These are phyloP conservation scores for Xenopus laevis DNA, from an alignment of 2,113 vertebrate genomes.

Conservation along the genomic window DNA sequence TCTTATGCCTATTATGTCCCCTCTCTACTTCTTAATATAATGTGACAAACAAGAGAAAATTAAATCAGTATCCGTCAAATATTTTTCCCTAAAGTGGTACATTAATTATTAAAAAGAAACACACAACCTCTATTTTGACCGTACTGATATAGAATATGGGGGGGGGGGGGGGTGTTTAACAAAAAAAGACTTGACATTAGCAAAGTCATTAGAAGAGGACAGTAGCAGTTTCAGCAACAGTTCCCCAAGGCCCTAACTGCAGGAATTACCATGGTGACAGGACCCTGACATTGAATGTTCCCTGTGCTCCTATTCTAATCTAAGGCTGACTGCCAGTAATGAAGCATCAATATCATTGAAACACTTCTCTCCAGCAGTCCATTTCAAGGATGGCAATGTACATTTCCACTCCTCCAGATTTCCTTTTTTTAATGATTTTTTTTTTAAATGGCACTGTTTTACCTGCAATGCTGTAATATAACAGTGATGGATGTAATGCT, in stretches of 20 bases:
- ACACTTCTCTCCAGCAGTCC: constrained; percentile 12
- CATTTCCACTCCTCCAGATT: not conserved
- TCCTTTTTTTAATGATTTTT: no score
- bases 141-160: no score
- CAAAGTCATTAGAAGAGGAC: constrained; percentile 7
- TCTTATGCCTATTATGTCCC: no score
- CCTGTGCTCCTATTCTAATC: constrained; percentile 21
- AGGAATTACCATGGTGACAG: constrained; percentile 34
- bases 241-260: constrained; percentile 29
- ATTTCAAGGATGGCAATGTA: constrained; percentile 6
- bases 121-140: no score
- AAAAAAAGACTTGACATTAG: not conserved
- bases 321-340: constrained; percentile 32
- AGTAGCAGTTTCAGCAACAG: constrained; percentile 7
- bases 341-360: constrained; percentile 35
- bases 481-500: no score
- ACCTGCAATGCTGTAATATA: no score
- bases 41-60: no score
- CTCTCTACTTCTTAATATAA: no score
- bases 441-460: no score
- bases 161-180: not conserved
- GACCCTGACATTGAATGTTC: constrained; percentile 28
- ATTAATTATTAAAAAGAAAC: no score
- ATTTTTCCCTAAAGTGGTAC: no score
- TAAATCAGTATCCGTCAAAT: no score